These are phyloP conservation scores for Hemicrepidius hirtus DNA, from an alignment of 2,888 invertebrate genomes.

Conservation along the genomic window DNA sequence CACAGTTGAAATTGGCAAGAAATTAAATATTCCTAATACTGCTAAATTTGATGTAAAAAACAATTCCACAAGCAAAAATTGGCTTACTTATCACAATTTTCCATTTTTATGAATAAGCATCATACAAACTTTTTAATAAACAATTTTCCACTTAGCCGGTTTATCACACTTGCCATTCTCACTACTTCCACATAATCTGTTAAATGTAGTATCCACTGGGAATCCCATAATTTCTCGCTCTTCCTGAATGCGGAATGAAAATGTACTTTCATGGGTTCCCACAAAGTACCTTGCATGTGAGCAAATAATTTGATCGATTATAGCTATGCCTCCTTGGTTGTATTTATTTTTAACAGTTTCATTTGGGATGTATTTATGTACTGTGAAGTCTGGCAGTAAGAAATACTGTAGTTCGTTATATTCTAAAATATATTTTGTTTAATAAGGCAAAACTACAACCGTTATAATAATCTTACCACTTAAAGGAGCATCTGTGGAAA, in stretches of 20 bases:
- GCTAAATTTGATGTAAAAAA: no score
- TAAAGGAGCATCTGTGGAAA: constrained; percentile 89
- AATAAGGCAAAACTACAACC: background rate
- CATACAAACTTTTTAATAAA: constrained; percentile 71
- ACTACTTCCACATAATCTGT: constrained; percentile 84
- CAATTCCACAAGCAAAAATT: no score
- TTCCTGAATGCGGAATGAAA: constrained; percentile 97
- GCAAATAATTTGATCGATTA: constrained; percentile 97
- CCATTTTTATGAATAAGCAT: no score
- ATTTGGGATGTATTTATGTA: constrained; percentile 72
- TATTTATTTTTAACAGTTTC: constrained; percentile 73
- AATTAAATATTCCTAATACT: no score
- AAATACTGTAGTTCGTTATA: constrained; percentile 71
- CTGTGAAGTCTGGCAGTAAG: constrained; percentile 68
- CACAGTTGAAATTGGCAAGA: no score
- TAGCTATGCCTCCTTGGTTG: constrained; percentile 91
- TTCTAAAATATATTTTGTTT: constrained; percentile 69
- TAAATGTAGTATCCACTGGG: constrained; percentile 87
- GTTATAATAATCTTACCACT: constrained; percentile 70
- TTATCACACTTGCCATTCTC: constrained; percentile 79
- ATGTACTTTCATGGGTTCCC: constrained; percentile 96
- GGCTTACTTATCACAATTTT: no score
- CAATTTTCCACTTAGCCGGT: constrained; percentile 86
- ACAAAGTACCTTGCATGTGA: constrained; percentile 90
- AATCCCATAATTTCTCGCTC: constrained; percentile 97